Conservation (phyloP, 2,797 vertebrate species). For the Crypturellus tataupa region DNA sequence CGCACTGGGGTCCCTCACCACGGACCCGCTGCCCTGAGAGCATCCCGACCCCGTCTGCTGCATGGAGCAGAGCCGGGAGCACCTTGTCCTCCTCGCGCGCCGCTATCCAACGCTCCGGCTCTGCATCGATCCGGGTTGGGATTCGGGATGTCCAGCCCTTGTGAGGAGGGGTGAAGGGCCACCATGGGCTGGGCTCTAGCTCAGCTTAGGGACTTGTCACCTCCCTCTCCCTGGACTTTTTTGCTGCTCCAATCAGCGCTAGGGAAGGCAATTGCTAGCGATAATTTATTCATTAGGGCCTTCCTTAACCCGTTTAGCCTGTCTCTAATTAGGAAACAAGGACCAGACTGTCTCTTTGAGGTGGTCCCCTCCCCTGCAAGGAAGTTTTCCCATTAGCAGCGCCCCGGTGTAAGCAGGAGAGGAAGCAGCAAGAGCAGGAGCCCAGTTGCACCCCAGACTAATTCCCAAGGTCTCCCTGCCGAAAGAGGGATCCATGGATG, state of each 20-base stretch:
- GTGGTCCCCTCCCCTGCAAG: background rate
- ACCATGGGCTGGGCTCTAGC: background rate
- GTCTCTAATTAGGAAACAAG: conserved; percentile 9
- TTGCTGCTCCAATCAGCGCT: background rate
- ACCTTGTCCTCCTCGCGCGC: background rate
- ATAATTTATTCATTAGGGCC: background rate
- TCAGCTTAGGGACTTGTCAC: background rate
- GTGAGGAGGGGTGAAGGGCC: background rate
- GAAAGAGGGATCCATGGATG: accelerated
- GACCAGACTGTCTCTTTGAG: background rate
- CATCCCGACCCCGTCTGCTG: background rate
- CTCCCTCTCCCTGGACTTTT: background rate
- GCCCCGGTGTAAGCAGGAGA: background rate
- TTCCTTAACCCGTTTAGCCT: background rate
- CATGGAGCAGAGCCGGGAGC: accelerated
- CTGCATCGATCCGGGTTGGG: background rate
- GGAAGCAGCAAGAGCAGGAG: accelerated
- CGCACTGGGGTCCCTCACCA: too few species aligned
- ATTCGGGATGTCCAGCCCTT: background rate
- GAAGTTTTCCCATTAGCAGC: background rate
- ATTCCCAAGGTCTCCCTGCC: background rate
- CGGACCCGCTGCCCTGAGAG: background rate
- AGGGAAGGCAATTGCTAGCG: background rate
- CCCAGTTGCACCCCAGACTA: background rate
- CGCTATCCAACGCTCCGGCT: background rate